Base-by-base conservation (phyloP, 2,113 vertebrate genomes). In the Colius striatus region DNA sequence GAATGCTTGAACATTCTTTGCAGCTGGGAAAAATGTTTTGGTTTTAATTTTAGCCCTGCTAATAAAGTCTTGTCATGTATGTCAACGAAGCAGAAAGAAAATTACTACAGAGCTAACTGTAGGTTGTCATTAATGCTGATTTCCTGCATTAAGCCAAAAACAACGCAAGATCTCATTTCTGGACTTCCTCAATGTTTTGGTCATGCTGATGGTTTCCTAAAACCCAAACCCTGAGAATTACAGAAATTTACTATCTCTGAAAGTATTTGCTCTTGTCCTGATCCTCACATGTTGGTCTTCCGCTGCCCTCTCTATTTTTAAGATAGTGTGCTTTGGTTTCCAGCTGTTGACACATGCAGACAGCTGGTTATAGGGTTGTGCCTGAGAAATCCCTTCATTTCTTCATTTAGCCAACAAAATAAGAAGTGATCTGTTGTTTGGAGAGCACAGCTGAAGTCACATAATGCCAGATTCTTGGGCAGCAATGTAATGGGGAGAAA, bases 111-210 rank as follows among this genome's bases (percentile, higher is more conserved):
- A 95, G 95, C 84, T 97, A 92, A 96, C 95, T 80, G 93, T 68
- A 89, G 96, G 95, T 90, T 97, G 96, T 97, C 97, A 95, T 96
- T 92, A 87, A 92, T 91, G 74, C 86, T 83, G 89, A 86, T 93
- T 95, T 91, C 78, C 11, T 86, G 61, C 55, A 57, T 19, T 72
- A 92, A 97, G 94, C 92, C 86, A 76, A 77, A 95, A 65, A 58
- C 95, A 92, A 92, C 20, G 55, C 82, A 77, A 10, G 91, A 34
- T 50, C 87, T 89, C 50, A 58, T 86, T 77, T 50, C 61, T 85
- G 82, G 85, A 86, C 87, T 93, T 95, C 92, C 78, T 89, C 81
- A 87, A 58, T 66, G 27, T 18, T 38, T 92, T 92, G 50, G 41
- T 95, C 65, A 83, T 0, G 2, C 30, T 65, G 73, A 53, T 55